Conservation (phyloP, 2,888 invertebrate genomes). For the Diadegma fenestrale region DNA sequence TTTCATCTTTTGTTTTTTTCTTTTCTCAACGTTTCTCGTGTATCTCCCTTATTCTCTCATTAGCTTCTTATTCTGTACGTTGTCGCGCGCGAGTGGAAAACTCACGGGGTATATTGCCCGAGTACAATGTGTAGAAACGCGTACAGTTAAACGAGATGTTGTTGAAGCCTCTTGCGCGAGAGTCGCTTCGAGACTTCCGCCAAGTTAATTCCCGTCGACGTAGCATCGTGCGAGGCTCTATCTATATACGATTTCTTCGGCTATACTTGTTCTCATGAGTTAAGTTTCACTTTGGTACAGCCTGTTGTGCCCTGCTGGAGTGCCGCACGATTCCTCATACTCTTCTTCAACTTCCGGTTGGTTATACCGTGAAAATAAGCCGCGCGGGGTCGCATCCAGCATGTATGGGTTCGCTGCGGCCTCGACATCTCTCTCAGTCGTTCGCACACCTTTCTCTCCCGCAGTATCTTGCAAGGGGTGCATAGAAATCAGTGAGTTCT, state of each 20-base stretch:
- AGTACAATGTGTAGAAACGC: slow-evolving; percentile 47
- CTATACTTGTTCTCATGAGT: slow-evolving; percentile 53
- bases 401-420: slow-evolving; percentile 26
- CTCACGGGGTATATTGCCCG: slow-evolving; percentile 27
- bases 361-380: slow-evolving; percentile 64
- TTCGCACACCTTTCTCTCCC: slow-evolving; percentile 49
- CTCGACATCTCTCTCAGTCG: slow-evolving; percentile 46
- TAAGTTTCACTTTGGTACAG: slow-evolving; percentile 54
- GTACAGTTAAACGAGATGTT: slow-evolving; percentile 37
- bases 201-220: slow-evolving; percentile 62
- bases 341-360: slow-evolving; percentile 51
- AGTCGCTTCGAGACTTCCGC: slow-evolving; percentile 51
- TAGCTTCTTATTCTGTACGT: slow-evolving; percentile 35
- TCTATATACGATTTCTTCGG: slow-evolving; percentile 43
- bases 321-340: slow-evolving; percentile 17
- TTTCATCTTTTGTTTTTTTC: neutral
- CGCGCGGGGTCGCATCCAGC: slow-evolving; percentile 32
- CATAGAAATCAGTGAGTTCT: slow-evolving; percentile 63
- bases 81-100: neutral
- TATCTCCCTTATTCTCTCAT: slow-evolving; percentile 36
- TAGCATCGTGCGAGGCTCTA: neutral
- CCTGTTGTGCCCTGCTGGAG: slow-evolving; percentile 45
- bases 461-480: slow-evolving; percentile 46
- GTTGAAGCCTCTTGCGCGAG: slow-evolving; percentile 45
- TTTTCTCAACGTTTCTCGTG: neutral